Evolutionary conservation across 37 sponge, comb jelly and placozoan species (phyloP), one percentile per base, ranked within the genome.

Genomic region (Geodia barretti): DNA sequence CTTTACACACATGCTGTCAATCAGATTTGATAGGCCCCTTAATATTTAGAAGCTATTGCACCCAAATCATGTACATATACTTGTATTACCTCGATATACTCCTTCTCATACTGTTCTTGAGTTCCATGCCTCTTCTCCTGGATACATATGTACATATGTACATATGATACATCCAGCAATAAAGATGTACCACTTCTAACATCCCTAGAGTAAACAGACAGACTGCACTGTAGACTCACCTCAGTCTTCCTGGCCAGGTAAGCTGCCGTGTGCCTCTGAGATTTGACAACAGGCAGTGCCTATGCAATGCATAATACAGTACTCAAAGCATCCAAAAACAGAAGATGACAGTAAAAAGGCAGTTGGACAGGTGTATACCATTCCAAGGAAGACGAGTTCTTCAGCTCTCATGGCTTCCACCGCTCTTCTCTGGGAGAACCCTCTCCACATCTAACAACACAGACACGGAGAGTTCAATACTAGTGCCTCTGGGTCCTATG

Each of bases 331-430:
- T 4, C 5, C n/a, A 64, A 23, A 64, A 5, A 64, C 20, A 7
- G 54, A 47, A 47, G 11, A 47, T 17, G 11, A 47, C 54, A 47
- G 7, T n/a, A n/a, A n/a, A n/a, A n/a, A n/a, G n/a, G n/a, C n/a
- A 14, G 8, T 37, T 32, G 19, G 4, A 42, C 30, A 40, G 39
- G 23, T 19, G 4, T 26, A 38, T 75, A 95, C 95, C 99, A 98
- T 98, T 58, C 99, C 99, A 40, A 98, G 77, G 75, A 98, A 97
- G 8, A 90, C 79, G 32, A 98, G 91, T 61, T 98, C 99, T n/a
- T 92, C 87, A 24, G 65, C 78, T 62, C 97, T 86, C 81, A 94
- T 76, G 39, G 86, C 71, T 40, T 67, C 74, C 23, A 94, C 90
- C 80, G 85, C 77, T 83, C 94, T 96, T 41, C 99, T 74, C 72